Percentiles rank a stretch among this genome's conserved stretches.
phyloP scores from a whole-genome alignment of 2,888 invertebrate genomes.

The Thymelicus lineola region DNA sequence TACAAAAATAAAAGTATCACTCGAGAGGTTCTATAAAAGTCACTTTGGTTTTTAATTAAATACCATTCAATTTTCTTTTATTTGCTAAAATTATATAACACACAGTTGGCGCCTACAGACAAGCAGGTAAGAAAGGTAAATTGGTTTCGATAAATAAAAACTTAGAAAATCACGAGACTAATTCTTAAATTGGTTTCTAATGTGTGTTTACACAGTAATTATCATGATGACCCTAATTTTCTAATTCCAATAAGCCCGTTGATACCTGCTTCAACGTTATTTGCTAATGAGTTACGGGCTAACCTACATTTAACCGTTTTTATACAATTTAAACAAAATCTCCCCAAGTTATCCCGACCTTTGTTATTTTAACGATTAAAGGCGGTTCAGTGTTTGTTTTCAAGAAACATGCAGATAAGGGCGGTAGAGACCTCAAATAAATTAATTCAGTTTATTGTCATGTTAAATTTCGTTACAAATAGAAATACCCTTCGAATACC shows the following conservation, averaged over 20 bases:
- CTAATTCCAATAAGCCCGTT: slow-evolving; percentile 65
- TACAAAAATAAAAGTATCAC: too few species aligned
- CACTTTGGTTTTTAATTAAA: neutral
- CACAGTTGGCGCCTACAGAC: slow-evolving; percentile 19
- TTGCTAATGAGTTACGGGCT: slow-evolving; percentile 62
- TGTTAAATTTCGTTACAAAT: slow-evolving; percentile 59
- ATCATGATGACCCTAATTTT: slow-evolving; percentile 77
- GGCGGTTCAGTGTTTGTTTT: slow-evolving; percentile 65
- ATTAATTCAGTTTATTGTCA: slow-evolving; percentile 70
- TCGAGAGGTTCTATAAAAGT: neutral
- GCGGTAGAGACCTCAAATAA: slow-evolving; percentile 49
- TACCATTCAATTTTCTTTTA: slow-evolving; percentile 16
- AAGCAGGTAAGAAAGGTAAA: slow-evolving; percentile 42
- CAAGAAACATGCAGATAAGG: slow-evolving; percentile 58
- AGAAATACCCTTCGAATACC: slow-evolving; percentile 43
- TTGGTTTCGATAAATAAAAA: slow-evolving; percentile 43
- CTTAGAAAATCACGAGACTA: slow-evolving; percentile 48
- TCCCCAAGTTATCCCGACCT: slow-evolving; percentile 48
- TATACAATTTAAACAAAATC: slow-evolving; percentile 48
- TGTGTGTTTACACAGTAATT: slow-evolving; percentile 77
- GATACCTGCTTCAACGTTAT: slow-evolving; percentile 72
- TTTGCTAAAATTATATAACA: slow-evolving; percentile 23
- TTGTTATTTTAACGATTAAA: slow-evolving; percentile 70
- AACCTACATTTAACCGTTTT: slow-evolving; percentile 48
- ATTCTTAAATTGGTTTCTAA: slow-evolving; percentile 57